A percentile compares a stretch with the other conserved stretches of the same genome.
Conservation (phyloP, 2,888 invertebrate species). For the Mylabris sibirica region DNA sequence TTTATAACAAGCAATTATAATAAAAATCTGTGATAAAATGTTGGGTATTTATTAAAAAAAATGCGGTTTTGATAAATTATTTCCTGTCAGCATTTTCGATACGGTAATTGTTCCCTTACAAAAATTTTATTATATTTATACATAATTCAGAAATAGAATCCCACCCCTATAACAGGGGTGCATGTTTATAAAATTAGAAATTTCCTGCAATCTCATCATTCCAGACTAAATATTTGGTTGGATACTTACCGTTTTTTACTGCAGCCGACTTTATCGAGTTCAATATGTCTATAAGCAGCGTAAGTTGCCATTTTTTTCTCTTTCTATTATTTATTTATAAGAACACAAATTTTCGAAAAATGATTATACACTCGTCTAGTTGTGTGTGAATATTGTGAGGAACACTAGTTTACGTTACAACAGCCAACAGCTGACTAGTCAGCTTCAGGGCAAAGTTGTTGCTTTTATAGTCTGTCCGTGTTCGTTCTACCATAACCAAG, state of each 20-base stretch:
- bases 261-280: slow-evolving; percentile 92
- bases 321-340: neutral
- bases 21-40: neutral
- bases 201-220: neutral
- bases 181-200: neutral
- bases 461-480: slow-evolving; percentile 53
- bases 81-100: neutral
- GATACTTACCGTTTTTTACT: slow-evolving; percentile 85
- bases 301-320: slow-evolving; percentile 81
- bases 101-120: too few species aligned
- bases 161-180: neutral
- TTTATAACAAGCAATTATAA: neutral
- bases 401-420: slow-evolving; percentile 38
- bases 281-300: slow-evolving; percentile 92
- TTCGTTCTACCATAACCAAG: slow-evolving; percentile 37
- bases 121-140: too few species aligned
- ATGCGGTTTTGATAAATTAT: neutral
- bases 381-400: neutral
- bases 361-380: neutral
- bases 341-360: neutral
- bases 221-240: neutral
- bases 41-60: neutral
- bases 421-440: slow-evolving; percentile 55
- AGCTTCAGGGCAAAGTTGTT: slow-evolving; percentile 46
- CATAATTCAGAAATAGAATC: neutral